Base-by-base conservation (phyloP, 2,113 vertebrate genomes). In the Dinomys branickii region DNA sequence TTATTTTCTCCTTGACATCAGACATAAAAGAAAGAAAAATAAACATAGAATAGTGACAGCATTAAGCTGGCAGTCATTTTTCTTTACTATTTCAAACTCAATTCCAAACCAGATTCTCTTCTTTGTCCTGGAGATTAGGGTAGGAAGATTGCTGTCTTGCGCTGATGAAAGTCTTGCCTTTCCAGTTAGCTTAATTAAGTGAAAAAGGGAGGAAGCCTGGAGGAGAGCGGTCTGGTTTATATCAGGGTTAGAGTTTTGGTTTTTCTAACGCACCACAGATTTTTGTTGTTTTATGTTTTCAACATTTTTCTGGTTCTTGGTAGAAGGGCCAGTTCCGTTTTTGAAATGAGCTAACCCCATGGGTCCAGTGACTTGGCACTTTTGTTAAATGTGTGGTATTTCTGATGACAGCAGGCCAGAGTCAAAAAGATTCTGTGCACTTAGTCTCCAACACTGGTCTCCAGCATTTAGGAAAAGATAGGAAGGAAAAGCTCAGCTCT, bases 21-120 rank as follows among this genome's bases (percentile, higher is more conserved):
- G 98, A 98, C 98, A 98, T 98, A 98, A 99, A 99, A 99, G 98
- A 95, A 98, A 98, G 97, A 98, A 98, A 98, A 98, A 98, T 98
- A 99, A 99, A 99, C 98, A 98, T 16, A 78, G 96, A 97, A 98
- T 95, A 98, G 98, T 98, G 98, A 98, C 97, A 98, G 97, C 96
- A 97, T 97, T 98, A 98, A 98, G 98, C 98, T 98, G 97, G 96
- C 96, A 97, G 98, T 98, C 98, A 98, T 98, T 98, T 99, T 98
- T 98, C 98, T 98, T 98, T 98, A 97, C 89, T 97, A 98, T 98
- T 98, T 98, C 98, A 98, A 98, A 98, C 98, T 98, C 96, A 97
- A 95, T 97, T 98, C 97, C 98, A 98, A 97, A 97, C 98, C 95
- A 97, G 96, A 98, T 98, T 98, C 97, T 98, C 98, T 97, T 97